These are phyloP conservation scores for Phymorhynchus buccinoides DNA, from an alignment of 1,140 invertebrate genomes.

Conservation along the genomic window DNA sequence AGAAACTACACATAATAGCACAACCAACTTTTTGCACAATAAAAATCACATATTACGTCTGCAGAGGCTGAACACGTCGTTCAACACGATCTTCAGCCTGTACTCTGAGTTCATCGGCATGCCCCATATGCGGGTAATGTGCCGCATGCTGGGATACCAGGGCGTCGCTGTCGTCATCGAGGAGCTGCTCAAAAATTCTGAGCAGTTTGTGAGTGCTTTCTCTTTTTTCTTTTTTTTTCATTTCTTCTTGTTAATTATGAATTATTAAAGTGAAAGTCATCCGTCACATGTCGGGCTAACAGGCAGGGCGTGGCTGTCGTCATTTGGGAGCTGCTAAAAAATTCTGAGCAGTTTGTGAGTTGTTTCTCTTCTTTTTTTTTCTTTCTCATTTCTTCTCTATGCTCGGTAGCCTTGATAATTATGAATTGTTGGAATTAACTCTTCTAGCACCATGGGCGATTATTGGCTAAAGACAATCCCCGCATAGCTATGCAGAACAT, in stretches of 20 bases:
- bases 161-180: conserved; percentile 99
- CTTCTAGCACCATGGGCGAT: too few species aligned
- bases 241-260: not conserved
- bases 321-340: conserved; percentile 95
- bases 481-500: too few species aligned
- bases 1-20: too few species aligned
- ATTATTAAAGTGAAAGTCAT: conserved; percentile 87
- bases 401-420: too few species aligned
- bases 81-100: conserved; percentile 92
- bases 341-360: conserved; percentile 86
- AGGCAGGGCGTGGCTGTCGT: conserved; percentile 99
- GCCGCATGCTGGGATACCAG: conserved; percentile 95
- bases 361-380: too few species aligned
- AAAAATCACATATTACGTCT: too few species aligned
- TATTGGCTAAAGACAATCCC: too few species aligned
- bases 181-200: conserved; percentile 94
- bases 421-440: too few species aligned
- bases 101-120: conserved; percentile 92
- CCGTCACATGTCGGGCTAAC: conserved; percentile 95
- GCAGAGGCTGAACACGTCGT: conserved; percentile 87
- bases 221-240: not conserved
- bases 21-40: too few species aligned
- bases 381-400: too few species aligned
- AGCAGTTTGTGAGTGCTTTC: conserved; percentile 79
- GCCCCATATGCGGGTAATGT: conserved; percentile 93